These are phyloP conservation scores for Heliconius aoede DNA, from an alignment of 2,888 invertebrate genomes.

Conservation along the genomic window DNA sequence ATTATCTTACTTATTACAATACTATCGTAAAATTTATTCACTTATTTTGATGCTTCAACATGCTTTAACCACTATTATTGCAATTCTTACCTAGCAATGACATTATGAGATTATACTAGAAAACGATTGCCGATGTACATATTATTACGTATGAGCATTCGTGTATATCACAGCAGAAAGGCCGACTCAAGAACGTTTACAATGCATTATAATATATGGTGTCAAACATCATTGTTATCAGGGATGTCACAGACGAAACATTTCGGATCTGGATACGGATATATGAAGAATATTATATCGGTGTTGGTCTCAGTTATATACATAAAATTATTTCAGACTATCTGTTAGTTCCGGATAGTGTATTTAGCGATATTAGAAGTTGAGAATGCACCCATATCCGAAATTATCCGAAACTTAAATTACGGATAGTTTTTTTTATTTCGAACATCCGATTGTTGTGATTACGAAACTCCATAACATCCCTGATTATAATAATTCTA, in stretches of 20 bases:
- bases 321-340: background rate
- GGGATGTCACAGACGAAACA: background rate
- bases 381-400: background rate
- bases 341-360: background rate
- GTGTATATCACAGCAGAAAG: constrained; percentile 41
- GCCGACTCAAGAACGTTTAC: constrained; percentile 41
- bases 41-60: constrained; percentile 28
- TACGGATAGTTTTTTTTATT: too few relatives aligned
- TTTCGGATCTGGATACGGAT: too few relatives aligned
- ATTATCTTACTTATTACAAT: constrained; percentile 12
- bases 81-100: constrained; percentile 35
- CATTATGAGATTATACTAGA: constrained; percentile 19
- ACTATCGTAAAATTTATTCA: constrained; percentile 24
- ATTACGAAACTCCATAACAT: background rate
- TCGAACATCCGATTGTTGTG: too few relatives aligned
- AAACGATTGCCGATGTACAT: constrained; percentile 27
- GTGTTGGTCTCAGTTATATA: too few relatives aligned
- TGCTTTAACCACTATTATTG: constrained; percentile 36
- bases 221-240: constrained; percentile 26
- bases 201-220: constrained; percentile 30
- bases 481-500: constrained; percentile 1
- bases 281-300: too few relatives aligned
- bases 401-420: too few relatives aligned
- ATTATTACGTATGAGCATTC: constrained; percentile 28
- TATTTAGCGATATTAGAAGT: background rate